A percentile compares a stretch with the other conserved stretches of the same genome.
Conservation (phyloP, 2,888 invertebrate species). For the Tholera decimalis region DNA sequence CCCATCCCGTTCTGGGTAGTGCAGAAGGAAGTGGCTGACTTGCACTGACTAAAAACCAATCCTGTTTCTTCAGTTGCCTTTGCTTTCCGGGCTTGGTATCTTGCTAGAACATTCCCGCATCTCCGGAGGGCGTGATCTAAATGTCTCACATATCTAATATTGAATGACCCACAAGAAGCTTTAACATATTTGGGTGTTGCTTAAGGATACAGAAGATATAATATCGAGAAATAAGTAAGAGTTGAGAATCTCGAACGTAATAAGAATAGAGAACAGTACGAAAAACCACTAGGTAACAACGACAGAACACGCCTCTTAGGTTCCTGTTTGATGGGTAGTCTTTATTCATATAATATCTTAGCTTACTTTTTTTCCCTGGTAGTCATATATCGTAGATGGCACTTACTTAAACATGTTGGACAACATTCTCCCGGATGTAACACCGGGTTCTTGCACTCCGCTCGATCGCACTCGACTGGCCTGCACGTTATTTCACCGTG, state of each 20-base stretch:
- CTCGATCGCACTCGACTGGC: constrained; percentile 95
- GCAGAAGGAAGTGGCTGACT: too few species aligned
- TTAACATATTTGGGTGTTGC: neutral
- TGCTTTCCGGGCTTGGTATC: too few species aligned
- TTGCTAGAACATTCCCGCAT: too few species aligned
- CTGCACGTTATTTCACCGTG: constrained; percentile 96
- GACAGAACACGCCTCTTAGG: neutral
- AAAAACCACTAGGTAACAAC: neutral
- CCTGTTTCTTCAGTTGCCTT: too few species aligned
- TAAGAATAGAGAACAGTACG: neutral
- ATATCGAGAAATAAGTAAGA: too few species aligned
- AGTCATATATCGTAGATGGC: too few species aligned
- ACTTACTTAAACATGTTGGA: constrained; percentile 95
- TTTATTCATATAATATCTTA: too few species aligned
- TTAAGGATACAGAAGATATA: neutral
- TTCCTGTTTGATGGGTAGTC: neutral
- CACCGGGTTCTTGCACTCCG: constrained; percentile 95
- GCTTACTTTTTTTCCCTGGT: too few species aligned
- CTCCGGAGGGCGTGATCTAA: neutral
- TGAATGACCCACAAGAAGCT: neutral
- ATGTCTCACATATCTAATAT: neutral
- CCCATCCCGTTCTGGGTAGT: too few species aligned
- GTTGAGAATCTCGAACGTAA: neutral
- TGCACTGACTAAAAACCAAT: too few species aligned
- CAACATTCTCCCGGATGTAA: constrained; percentile 96